These are phyloP conservation scores for Scaptomyza pallida DNA, from an alignment of 1,140 invertebrate genomes.

Conservation along the genomic window DNA sequence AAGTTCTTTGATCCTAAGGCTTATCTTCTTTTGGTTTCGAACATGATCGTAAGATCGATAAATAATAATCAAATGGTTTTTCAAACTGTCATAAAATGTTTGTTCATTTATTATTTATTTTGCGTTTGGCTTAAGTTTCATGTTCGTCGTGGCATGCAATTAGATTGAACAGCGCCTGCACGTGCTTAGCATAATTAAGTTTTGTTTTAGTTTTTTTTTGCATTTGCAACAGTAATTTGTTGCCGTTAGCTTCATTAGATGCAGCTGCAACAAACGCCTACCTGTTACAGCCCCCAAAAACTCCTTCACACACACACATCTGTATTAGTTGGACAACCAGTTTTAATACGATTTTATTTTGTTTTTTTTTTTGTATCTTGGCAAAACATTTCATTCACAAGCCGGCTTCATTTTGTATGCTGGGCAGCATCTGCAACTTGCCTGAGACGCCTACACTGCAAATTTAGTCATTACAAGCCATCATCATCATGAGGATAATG, in stretches of 20 bases:
- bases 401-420: constrained; percentile 70
- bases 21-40: too few species aligned
- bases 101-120: not conserved
- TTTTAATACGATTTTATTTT: constrained; percentile 50
- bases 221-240: constrained; percentile 67
- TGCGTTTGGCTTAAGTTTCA: constrained; percentile 30
- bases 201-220: constrained; percentile 48
- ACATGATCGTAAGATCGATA: too few species aligned
- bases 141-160: constrained; percentile 63
- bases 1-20: too few species aligned
- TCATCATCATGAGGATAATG: constrained; percentile 33
- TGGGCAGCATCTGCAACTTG: constrained; percentile 49
- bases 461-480: constrained; percentile 70
- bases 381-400: constrained; percentile 76
- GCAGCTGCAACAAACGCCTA: constrained; percentile 63
- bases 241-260: constrained; percentile 76
- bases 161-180: constrained; percentile 68
- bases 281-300: constrained; percentile 23
- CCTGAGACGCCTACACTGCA: constrained; percentile 59
- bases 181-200: constrained; percentile 80
- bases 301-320: constrained; percentile 36
- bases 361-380: constrained; percentile 1
- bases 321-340: constrained; percentile 61
- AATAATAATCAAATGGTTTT: too few species aligned
- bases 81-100: not conserved